Conservation (phyloP, 2,797 vertebrate genomes). For the Pipistrellus pygmaeus region DNA sequence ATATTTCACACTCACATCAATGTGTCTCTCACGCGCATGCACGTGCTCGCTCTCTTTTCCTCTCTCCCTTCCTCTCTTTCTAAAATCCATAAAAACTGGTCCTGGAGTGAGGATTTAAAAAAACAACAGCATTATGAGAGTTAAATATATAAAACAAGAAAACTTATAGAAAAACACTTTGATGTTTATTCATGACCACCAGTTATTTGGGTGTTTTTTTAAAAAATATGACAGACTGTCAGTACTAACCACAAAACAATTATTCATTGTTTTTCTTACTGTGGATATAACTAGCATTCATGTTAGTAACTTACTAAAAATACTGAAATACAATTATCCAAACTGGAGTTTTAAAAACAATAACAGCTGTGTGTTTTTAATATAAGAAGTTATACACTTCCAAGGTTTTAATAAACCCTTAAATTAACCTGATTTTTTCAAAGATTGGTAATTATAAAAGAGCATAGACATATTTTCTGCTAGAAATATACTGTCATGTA, state of each 20-base stretch:
- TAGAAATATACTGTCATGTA: constrained; percentile 46
- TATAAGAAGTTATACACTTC: constrained; percentile 42
- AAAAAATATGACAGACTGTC: not conserved
- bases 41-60: too few species aligned
- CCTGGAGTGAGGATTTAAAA: not conserved
- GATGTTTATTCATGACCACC: not conserved
- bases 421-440: constrained; percentile 44
- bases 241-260: not conserved
- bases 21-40: too few species aligned
- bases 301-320: constrained; percentile 53
- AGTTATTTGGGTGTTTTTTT: not conserved
- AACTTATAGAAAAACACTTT: constrained; percentile 19
- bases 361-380: not conserved
- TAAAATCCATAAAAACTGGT: too few species aligned
- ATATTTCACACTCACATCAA: too few species aligned
- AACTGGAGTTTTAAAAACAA: constrained; percentile 23
- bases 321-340: constrained; percentile 58
- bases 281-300: not conserved
- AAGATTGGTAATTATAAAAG: constrained; percentile 46
- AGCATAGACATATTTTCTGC: constrained; percentile 10
- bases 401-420: constrained; percentile 64
- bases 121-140: not conserved
- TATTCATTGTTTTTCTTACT: constrained; percentile 35
- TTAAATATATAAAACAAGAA: constrained; percentile 25
- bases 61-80: too few species aligned